Conservation (phyloP, 2,888 invertebrate species). For the Epirrhoe tristata region DNA sequence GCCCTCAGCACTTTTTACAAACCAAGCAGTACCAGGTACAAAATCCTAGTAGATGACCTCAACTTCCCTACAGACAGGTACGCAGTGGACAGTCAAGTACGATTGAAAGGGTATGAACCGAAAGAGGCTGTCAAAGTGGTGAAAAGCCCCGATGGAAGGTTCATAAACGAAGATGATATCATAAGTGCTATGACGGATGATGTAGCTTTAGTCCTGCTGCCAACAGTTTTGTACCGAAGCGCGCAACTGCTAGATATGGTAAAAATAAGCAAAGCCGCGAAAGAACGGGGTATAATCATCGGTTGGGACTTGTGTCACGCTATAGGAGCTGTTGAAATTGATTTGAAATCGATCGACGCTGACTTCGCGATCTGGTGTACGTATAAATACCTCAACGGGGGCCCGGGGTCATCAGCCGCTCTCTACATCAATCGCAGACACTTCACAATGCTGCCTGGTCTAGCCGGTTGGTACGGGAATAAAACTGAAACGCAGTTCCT, state of each 20-base stretch:
- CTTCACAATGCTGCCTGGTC: constrained; percentile 64
- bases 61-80: constrained; percentile 77
- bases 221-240: constrained; percentile 69
- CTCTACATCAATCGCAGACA: constrained; percentile 72
- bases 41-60: constrained; percentile 71
- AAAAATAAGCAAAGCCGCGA: constrained; percentile 65
- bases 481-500: constrained; percentile 66
- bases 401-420: constrained; percentile 67
- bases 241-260: constrained; percentile 72
- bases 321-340: constrained; percentile 65
- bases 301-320: constrained; percentile 77
- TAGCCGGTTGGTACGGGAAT: constrained; percentile 74
- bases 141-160: constrained; percentile 54
- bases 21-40: constrained; percentile 64
- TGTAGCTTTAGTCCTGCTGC: constrained; percentile 64
- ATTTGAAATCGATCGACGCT: constrained; percentile 65
- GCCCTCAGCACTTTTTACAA: constrained; percentile 72
- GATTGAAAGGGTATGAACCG: constrained; percentile 66
- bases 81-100: constrained; percentile 73
- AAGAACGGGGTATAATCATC: constrained; percentile 61
- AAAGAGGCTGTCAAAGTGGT: constrained; percentile 72
- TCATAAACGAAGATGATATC: constrained; percentile 66
- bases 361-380: constrained; percentile 79
- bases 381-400: constrained; percentile 76
- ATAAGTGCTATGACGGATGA: constrained; percentile 73